phyloP scores from a whole-genome alignment of 2,888 invertebrate species.

The Ashinkailepas kermadecensis region DNA sequence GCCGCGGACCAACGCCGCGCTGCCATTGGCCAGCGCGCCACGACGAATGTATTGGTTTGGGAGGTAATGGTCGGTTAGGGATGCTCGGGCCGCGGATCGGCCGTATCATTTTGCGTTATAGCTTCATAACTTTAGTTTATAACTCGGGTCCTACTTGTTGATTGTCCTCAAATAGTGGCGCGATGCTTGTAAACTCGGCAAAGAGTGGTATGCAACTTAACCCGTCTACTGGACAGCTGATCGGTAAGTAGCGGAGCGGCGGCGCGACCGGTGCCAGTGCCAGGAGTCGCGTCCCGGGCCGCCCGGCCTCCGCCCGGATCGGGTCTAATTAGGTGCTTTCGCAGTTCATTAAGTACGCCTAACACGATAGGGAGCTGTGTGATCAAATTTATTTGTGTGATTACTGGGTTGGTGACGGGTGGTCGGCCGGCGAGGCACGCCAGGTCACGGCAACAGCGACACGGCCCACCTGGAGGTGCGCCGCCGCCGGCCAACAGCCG shows the following conservation, averaged over 20 bases:
- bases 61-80: constrained; percentile 18
- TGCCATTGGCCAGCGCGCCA: not conserved
- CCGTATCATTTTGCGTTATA: constrained; percentile 23
- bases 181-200: constrained; percentile 21
- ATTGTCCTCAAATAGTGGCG: constrained; percentile 12
- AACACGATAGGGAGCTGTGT: constrained; percentile 16
- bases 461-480: too few relatives aligned
- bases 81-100: constrained; percentile 2
- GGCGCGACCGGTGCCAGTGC: too few relatives aligned
- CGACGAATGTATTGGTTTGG: not conserved
- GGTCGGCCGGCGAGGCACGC: not conserved
- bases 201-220: constrained; percentile 19
- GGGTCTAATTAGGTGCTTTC: constrained; percentile 2
- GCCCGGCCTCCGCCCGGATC: not conserved
- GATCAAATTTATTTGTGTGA: constrained; percentile 20
- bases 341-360: not conserved
- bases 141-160: constrained; percentile 12
- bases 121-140: constrained; percentile 23
- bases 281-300: not conserved
- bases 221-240: not conserved
- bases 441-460: too few relatives aligned
- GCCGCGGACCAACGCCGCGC: not conserved
- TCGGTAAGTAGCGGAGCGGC: not conserved
- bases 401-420: not conserved
- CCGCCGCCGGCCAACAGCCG: too few relatives aligned